These are phyloP conservation scores for Phalacrocorax carbo DNA, from an alignment of 2,113 vertebrate genomes.

Conservation along the genomic window DNA sequence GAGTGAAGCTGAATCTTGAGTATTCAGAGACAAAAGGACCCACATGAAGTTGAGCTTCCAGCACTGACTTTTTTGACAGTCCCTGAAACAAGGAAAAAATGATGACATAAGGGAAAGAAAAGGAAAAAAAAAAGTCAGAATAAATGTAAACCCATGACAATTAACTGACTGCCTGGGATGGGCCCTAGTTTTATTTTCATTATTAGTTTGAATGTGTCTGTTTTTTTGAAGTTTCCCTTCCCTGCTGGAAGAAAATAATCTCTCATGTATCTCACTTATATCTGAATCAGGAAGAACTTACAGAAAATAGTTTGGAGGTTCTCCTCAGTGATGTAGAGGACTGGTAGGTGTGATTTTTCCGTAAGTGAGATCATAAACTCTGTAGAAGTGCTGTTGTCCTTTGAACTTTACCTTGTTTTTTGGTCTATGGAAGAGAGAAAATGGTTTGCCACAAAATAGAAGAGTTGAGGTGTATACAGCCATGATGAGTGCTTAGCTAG, in stretches of 20 bases:
- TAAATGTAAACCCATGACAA: background rate
- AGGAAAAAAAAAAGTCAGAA: rapidly evolving
- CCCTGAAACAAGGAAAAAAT: background rate
- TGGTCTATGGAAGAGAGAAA: background rate
- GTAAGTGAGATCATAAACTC: background rate
- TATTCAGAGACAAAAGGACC: background rate
- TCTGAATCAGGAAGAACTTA: background rate
- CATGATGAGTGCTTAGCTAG: background rate
- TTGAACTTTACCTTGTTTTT: background rate
- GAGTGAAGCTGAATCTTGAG: background rate
- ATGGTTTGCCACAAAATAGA: background rate
- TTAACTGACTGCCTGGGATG: background rate
- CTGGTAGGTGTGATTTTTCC: background rate
- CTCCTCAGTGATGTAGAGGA: background rate
- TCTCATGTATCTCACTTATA: background rate
- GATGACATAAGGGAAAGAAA: background rate
- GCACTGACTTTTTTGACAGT: background rate
- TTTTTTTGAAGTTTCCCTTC: background rate
- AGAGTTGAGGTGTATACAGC: background rate
- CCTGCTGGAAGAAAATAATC: background rate
- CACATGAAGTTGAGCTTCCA: background rate
- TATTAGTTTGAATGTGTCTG: background rate
- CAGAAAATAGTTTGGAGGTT: background rate
- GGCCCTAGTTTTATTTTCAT: background rate
- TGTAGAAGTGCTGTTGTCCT: background rate